Base-by-base conservation (phyloP, 2,888 invertebrate species). In the Endomychus coccineus region DNA sequence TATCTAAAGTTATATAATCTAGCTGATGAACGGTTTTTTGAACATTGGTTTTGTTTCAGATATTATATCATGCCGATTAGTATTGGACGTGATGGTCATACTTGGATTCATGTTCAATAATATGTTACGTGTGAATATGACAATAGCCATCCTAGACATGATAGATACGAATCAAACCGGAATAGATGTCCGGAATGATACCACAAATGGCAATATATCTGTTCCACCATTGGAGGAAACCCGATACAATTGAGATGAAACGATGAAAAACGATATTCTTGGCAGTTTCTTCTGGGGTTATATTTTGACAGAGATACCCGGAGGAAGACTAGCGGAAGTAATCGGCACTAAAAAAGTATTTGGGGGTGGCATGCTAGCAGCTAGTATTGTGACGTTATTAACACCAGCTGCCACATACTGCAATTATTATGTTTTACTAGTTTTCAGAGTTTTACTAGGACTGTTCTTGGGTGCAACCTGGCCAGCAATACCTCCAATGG, bases 201-300 rank as follows among this genome's bases (percentile, higher is more conserved):
- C 38, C 22, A 14, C 27, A 12, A 33, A 36, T 30, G 16, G 38
- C 21, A 28, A 45, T 28, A 32, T 39, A 6, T 33, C 30, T 27
- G 33, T 5, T 22, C 29, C 27, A 17, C 41, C 31, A 31, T 35
- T 43, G 30, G 46, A 45, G 27, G 50, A 48, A 53, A 43, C 74
- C 1, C 74, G 75, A 44, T 90, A 84, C 66, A 62, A 75, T 13
- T 91, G 90, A 90, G 76, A 83, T 59, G 76, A 78, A 39, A 76
- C 81, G 51, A 76, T 84, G 54, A 83, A 83, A 58, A 90, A 90
- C 55, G 72, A 81, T 41, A 77, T 91, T 25, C 71, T 89, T 15
- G 88, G 89, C 23, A 80, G 83, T 53, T 92, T 92, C 74, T 92
- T 87, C 73, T 91, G 88, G 83, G 91, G 91, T 7, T 91, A 92